Percentiles rank a stretch among this genome's conserved stretches.
Conservation (phyloP, 2,113 vertebrate genomes). For the Sminthopsis crassicaudata region DNA sequence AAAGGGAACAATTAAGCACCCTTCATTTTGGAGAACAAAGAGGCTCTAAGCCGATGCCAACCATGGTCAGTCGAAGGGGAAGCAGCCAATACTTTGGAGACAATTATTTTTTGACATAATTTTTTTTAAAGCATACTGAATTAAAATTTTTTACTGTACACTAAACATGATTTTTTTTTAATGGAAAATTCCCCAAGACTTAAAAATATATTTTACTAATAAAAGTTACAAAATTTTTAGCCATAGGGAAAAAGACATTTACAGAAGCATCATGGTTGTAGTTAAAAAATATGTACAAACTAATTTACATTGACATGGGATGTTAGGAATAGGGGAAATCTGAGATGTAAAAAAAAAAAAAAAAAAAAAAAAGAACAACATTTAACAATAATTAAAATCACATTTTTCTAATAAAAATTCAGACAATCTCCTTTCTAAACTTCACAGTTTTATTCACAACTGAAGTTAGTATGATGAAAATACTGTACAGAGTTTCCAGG, state of each 20-base stretch:
- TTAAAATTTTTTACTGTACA: slow-evolving; percentile 60
- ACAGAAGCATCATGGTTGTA: slow-evolving; percentile 58
- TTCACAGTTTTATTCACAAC: slow-evolving; percentile 86
- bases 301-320: slow-evolving; percentile 66
- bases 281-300: slow-evolving; percentile 21
- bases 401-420: slow-evolving; percentile 79
- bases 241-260: slow-evolving; percentile 68
- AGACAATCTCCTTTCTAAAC: slow-evolving; percentile 79
- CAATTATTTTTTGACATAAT: slow-evolving; percentile 48
- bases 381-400: slow-evolving; percentile 82
- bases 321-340: not conserved
- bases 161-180: slow-evolving; percentile 64
- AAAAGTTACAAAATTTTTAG: slow-evolving; percentile 63
- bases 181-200: slow-evolving; percentile 68
- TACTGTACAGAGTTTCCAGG: slow-evolving; percentile 76
- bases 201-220: slow-evolving; percentile 71
- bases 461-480: slow-evolving; percentile 78
- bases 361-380: slow-evolving; percentile 79
- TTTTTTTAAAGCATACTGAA: slow-evolving; percentile 57
- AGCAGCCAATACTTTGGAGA: slow-evolving; percentile 84
- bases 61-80: slow-evolving; percentile 75
- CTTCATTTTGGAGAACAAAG: slow-evolving; percentile 82
- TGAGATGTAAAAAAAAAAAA: slow-evolving; percentile 77
- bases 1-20: slow-evolving; percentile 90
- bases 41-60: slow-evolving; percentile 84